A percentile compares a stretch with the other conserved stretches of the same genome.
Evolutionary conservation across 1,140 invertebrate species (phyloP).

Genomic region (Heliconius melpomene): DNA sequence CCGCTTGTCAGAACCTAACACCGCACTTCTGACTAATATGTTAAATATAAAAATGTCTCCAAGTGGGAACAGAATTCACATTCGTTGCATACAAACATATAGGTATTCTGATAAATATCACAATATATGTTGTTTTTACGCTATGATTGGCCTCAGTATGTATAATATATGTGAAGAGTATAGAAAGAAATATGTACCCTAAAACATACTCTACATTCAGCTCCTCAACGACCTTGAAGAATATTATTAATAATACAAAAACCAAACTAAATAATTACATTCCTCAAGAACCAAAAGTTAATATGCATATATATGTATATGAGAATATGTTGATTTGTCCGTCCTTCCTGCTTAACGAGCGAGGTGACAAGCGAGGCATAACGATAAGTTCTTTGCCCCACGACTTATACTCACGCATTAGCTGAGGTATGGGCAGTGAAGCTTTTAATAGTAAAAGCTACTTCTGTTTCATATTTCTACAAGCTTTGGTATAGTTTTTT

Average conservation of each 20-base stretch:
- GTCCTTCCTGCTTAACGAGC: slow-evolving; percentile 44
- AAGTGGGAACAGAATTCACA: no score
- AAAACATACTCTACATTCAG: no score
- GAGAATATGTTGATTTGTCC: slow-evolving; percentile 25
- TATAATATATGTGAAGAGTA: no score
- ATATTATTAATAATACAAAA: not conserved
- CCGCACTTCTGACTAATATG: no score
- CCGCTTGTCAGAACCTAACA: not conserved
- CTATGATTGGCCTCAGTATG: no score
- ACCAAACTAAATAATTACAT: not conserved
- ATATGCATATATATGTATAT: slow-evolving; percentile 14
- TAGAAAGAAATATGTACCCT: no score
- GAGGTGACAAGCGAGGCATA: slow-evolving; percentile 47
- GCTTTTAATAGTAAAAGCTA: slow-evolving; percentile 1
- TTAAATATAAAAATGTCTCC: no score
- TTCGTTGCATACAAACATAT: no score
- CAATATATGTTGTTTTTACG: no score
- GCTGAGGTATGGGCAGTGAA: slow-evolving; percentile 14
- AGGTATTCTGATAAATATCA: no score
- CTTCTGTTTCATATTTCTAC: not conserved
- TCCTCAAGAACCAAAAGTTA: not conserved
- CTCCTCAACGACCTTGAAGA: not conserved
- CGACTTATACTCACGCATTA: slow-evolving; percentile 38
- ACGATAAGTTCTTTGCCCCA: slow-evolving; percentile 49
- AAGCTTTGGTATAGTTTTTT: not conserved